A percentile compares a stretch with the other conserved stretches of the same genome.
phyloP scores from a whole-genome alignment of 1,140 invertebrate genomes.

The Cephus cinctus region DNA sequence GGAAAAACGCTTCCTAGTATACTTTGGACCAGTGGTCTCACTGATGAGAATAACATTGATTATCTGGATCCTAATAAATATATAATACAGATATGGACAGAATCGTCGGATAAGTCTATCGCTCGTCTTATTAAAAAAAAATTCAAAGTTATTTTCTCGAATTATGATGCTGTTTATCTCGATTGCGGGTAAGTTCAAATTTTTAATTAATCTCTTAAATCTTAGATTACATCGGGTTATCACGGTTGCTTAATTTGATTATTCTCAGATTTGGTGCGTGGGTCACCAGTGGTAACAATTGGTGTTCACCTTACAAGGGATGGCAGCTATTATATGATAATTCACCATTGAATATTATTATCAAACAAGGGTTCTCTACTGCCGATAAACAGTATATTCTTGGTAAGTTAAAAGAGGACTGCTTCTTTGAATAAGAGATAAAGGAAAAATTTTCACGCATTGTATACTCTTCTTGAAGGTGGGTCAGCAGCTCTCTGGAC shows the following conservation, averaged over 20 bases:
- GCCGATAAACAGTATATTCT: constrained; percentile 57
- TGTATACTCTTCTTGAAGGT: constrained; percentile 50
- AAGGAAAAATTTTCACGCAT: not conserved
- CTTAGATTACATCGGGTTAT: no score
- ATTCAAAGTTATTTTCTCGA: constrained; percentile 76
- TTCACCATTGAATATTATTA: constrained; percentile 60
- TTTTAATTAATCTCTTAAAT: no score
- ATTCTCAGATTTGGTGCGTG: constrained; percentile 56
- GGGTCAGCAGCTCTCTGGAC: constrained; percentile 79
- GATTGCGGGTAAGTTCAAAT: constrained; percentile 86
- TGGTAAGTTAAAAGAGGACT: constrained; percentile 42
- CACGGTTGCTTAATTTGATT: no score
- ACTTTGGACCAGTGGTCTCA: constrained; percentile 82
- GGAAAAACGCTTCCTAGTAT: constrained; percentile 65
- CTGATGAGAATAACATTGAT: constrained; percentile 64
- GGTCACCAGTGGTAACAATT: constrained; percentile 70
- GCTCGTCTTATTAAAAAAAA: constrained; percentile 66
- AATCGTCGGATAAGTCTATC: constrained; percentile 62
- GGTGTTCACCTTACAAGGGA: constrained; percentile 85
- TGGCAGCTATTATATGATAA: constrained; percentile 87
- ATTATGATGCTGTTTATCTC: constrained; percentile 81
- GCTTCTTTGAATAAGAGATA: constrained; percentile 5
- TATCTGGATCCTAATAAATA: constrained; percentile 72
- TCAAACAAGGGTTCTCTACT: constrained; percentile 41
- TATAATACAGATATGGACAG: constrained; percentile 84